These are phyloP conservation scores for Pasiphila rectangulata DNA, from an alignment of 2,888 invertebrate genomes.

Conservation along the genomic window DNA sequence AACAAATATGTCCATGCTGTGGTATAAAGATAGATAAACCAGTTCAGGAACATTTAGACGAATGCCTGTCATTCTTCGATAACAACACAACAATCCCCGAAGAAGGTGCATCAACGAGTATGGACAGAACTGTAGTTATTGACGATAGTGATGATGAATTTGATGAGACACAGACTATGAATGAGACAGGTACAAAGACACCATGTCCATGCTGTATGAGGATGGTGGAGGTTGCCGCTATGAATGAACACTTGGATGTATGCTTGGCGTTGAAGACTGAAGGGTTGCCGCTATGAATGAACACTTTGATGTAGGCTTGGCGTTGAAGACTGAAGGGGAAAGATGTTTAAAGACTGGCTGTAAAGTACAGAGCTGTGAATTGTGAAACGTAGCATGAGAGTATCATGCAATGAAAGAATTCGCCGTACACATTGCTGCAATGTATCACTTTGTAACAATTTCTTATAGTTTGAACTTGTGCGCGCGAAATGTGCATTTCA, in stretches of 20 bases:
- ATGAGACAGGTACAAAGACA: slow-evolving; percentile 67
- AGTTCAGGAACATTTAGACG: slow-evolving; percentile 72
- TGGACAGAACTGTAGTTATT: slow-evolving; percentile 48
- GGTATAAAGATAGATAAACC: slow-evolving; percentile 48
- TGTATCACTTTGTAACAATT: too few relatives aligned
- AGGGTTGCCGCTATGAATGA: neutral
- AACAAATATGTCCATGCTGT: slow-evolving; percentile 72
- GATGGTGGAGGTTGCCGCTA: slow-evolving; percentile 71
- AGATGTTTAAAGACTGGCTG: too few relatives aligned
- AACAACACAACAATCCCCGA: slow-evolving; percentile 66
- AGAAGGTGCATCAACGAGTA: slow-evolving; percentile 49
- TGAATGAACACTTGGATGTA: slow-evolving; percentile 82
- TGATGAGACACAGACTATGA: slow-evolving; percentile 60
- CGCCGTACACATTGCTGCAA: too few relatives aligned
- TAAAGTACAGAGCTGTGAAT: neutral
- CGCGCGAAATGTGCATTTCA: too few relatives aligned
- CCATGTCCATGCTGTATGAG: slow-evolving; percentile 83
- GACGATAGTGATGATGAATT: slow-evolving; percentile 58
- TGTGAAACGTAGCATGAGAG: too few relatives aligned
- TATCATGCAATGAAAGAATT: too few relatives aligned
- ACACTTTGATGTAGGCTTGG: neutral
- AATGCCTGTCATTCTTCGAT: slow-evolving; percentile 70
- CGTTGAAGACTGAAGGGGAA: too few relatives aligned
- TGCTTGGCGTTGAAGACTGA: slow-evolving; percentile 46
- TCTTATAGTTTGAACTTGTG: too few relatives aligned